Evolutionary conservation across 1,140 invertebrate genomes (phyloP).

Genomic region (Teleogryllus occipitalis): DNA sequence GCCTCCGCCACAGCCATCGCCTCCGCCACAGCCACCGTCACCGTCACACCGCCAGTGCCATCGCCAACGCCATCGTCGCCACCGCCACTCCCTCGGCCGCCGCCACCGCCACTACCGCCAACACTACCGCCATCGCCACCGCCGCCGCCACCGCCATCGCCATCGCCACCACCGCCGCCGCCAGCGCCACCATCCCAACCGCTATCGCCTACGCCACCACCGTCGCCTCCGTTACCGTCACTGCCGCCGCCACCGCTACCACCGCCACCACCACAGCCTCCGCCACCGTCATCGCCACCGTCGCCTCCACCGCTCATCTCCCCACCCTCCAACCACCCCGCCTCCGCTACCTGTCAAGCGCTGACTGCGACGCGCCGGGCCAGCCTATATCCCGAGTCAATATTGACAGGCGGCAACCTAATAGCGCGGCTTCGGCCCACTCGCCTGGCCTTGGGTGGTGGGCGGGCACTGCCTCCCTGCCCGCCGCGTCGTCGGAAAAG

Average conservation of each 20-base stretch:
- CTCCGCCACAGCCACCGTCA: too few species aligned
- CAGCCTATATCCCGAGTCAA: not conserved
- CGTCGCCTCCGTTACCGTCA: not conserved
- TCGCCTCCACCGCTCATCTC: not conserved
- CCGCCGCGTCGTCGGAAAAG: not conserved
- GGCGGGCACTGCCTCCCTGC: not conserved
- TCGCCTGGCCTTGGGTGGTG: not conserved
- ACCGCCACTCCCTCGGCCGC: too few species aligned
- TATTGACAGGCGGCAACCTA: not conserved
- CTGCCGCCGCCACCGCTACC: not conserved
- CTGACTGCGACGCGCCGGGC: not conserved
- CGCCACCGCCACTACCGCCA: not conserved
- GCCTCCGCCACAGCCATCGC: too few species aligned
- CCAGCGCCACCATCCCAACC: not conserved
- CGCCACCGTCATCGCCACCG: not conserved
- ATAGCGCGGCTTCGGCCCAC: not conserved
- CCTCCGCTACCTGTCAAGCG: not conserved
- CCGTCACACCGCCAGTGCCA: too few species aligned
- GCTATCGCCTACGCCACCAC: not conserved
- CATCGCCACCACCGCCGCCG: slow-evolving; percentile 6
- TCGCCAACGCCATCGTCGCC: too few species aligned
- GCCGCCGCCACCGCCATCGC: not conserved
- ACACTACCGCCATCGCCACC: not conserved
- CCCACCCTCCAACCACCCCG: too few species aligned
- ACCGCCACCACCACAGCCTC: slow-evolving; percentile 8